Evolutionary conservation across 2,113 vertebrate genomes (phyloP), one percentile per base, ranked within the genome.

Genomic region (Salvelinus namaycush): DNA sequence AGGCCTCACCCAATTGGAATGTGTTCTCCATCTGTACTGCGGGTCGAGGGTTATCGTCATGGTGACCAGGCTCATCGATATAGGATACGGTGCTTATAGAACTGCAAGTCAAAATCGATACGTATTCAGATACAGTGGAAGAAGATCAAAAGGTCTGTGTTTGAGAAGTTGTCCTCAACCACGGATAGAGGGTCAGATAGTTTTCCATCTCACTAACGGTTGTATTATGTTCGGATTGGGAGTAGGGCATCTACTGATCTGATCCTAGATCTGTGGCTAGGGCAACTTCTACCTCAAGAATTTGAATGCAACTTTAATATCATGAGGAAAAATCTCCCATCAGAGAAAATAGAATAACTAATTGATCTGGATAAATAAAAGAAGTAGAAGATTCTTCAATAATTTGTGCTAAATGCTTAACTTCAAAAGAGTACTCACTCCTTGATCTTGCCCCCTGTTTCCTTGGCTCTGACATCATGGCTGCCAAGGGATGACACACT

Each of bases 11-110:
- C 74, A 95, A 54, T 71, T 94, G 94, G 68, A 95, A 96, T 6
- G 95, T 95, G 89, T 97, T 96, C 83, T 95, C 95, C 92, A 92
- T 82, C 20, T 88, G 91, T 24, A 90, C 70, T 1, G 77, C 27
- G 13, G 89, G 83, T 9, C 76, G 84, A 44, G 87, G 70, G 20
- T 81, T 80, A 69, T 94, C 94, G 0, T 95, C 94, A 20, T 80
- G 90, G 60, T 92, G 94, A 26, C 90, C 90, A 0, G 90, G 90
- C 39, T 96, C 95, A 69, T 96, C 95, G 8, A 90, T 64, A 29
- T 90, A 86, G 11, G 94, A 95, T 64, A 93, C 91, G 0, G 91
- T 91, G 54, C 93, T 95, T 72, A 93, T 3, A 16, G 94, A 95
- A 76, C 95, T 97, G 72, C 75, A 83, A 85, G 44, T 24, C 75